A percentile compares a stretch with the other conserved stretches of the same genome.
These are phyloP conservation scores for Montifringilla adamsi DNA, from an alignment of 2,113 vertebrate species.

Conservation along the genomic window DNA sequence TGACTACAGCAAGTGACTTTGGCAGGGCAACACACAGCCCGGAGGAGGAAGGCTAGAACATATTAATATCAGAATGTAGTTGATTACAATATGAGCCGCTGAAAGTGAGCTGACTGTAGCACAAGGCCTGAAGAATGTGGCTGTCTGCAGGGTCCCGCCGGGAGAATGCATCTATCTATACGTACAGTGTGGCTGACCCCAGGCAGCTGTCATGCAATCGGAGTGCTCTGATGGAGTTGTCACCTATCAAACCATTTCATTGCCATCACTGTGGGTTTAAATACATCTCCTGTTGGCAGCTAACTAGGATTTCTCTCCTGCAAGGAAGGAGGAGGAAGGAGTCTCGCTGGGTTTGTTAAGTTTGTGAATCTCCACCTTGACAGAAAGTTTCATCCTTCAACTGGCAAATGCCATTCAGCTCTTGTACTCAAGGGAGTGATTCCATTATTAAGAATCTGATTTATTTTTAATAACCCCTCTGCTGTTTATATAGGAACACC, in stretches of 20 bases:
- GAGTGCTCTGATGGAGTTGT: background rate
- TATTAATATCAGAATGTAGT: slow-evolving; percentile 49
- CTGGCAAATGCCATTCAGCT: background rate
- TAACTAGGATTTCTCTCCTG: background rate
- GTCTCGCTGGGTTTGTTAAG: background rate
- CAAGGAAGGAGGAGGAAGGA: background rate
- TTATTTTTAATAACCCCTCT: slow-evolving; percentile 49
- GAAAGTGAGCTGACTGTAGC: slow-evolving; percentile 44
- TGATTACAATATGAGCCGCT: slow-evolving; percentile 16
- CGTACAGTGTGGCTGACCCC: background rate
- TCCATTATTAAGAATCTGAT: slow-evolving; percentile 5
- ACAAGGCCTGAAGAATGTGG: slow-evolving; percentile 48
- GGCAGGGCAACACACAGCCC: background rate
- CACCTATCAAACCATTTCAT: background rate
- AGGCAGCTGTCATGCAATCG: slow-evolving; percentile 7
- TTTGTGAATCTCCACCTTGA: background rate
- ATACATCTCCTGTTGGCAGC: background rate
- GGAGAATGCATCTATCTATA: slow-evolving; percentile 58
- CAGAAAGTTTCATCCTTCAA: background rate
- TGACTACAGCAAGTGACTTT: slow-evolving; percentile 59
- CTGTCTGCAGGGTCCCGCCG: slow-evolving; percentile 11
- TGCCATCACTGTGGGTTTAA: background rate
- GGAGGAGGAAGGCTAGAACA: background rate
- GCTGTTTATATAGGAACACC: slow-evolving; percentile 1
- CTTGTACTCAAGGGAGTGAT: background rate